These are phyloP conservation scores for Chrysaora quinquecirrha DNA, from an alignment of 30 jellyfish, hydroid and myxozoan genomes.

Conservation along the genomic window DNA sequence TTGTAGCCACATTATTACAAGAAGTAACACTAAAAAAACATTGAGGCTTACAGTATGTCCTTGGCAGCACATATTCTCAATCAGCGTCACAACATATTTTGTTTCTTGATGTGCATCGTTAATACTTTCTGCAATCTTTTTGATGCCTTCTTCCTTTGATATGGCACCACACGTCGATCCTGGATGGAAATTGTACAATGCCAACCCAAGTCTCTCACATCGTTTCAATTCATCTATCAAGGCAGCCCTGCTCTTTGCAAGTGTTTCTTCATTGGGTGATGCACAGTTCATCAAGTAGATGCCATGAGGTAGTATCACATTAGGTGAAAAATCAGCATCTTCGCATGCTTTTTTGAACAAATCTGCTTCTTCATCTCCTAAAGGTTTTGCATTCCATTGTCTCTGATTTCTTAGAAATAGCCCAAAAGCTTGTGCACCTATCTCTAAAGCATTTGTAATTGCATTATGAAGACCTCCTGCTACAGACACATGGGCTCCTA, in stretches of 20 bases:
- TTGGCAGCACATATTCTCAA: slow-evolving; percentile 64
- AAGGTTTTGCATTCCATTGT: slow-evolving; percentile 63
- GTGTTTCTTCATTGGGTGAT: slow-evolving; percentile 35
- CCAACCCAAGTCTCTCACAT: slow-evolving; percentile 57
- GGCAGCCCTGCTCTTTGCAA: slow-evolving; percentile 55
- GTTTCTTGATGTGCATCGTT: slow-evolving; percentile 49
- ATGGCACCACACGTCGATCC: slow-evolving; percentile 66
- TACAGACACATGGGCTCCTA: slow-evolving; percentile 60
- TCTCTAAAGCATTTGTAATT: slow-evolving; percentile 15
- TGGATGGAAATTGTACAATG: slow-evolving; percentile 59
- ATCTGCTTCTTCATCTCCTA: slow-evolving; percentile 54
- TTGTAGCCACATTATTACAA: too few species aligned
- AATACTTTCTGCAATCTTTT: slow-evolving; percentile 59
- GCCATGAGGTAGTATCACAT: slow-evolving; percentile 46
- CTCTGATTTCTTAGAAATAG: slow-evolving; percentile 46
- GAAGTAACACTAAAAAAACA: too few species aligned
- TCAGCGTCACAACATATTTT: slow-evolving; percentile 35
- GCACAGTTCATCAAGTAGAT: slow-evolving; percentile 62
- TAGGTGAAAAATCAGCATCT: slow-evolving; percentile 39
- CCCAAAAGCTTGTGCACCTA: slow-evolving; percentile 53
- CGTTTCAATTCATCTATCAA: slow-evolving; percentile 56
- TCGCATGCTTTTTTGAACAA: slow-evolving; percentile 32
- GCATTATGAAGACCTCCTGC: slow-evolving; percentile 60
- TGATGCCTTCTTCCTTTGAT: slow-evolving; percentile 45
- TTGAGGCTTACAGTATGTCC: slow-evolving; percentile 67